Evolutionary conservation across 2,797 vertebrate species (phyloP).

Genomic region (Pantherophis vulpinus): DNA sequence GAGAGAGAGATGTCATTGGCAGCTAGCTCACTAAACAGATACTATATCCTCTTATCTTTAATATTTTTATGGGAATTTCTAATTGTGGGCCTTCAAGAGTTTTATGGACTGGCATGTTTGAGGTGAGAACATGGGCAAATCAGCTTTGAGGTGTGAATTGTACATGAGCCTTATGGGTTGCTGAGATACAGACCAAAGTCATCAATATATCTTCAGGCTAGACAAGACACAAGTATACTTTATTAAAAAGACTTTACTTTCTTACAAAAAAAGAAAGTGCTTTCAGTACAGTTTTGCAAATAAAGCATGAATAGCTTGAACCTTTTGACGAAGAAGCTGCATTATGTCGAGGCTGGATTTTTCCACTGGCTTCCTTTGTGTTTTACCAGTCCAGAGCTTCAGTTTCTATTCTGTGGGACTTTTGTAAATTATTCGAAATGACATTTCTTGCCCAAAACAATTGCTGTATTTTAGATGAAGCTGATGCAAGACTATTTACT

Average conservation of each 20-base stretch:
- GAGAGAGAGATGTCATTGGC: conserved; percentile 33
- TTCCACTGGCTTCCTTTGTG: conserved; percentile 41
- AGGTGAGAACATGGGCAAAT: conserved; percentile 46
- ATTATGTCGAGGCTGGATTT: conserved; percentile 29
- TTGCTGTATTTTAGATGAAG: conserved; percentile 28
- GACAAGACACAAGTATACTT: conserved; percentile 63
- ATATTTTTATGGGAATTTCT: conserved; percentile 54
- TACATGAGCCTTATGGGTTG: conserved; percentile 63
- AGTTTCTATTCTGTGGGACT: conserved; percentile 52
- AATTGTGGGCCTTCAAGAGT: conserved; percentile 37
- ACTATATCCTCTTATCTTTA: conserved; percentile 37
- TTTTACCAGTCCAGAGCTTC: conserved; percentile 17
- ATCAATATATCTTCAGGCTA: conserved; percentile 69
- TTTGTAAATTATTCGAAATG: conserved; percentile 33
- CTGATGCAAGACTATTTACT: conserved; percentile 14
- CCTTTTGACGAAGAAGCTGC: background rate
- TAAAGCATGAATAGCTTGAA: conserved; percentile 50
- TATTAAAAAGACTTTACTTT: conserved; percentile 50
- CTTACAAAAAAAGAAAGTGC: conserved; percentile 28
- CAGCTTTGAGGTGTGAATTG: conserved; percentile 41
- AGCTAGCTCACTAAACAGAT: conserved; percentile 54
- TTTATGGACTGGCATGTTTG: conserved; percentile 62
- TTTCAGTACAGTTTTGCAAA: conserved; percentile 60
- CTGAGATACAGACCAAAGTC: conserved; percentile 65
- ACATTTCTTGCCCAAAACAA: conserved; percentile 53